Evolutionary conservation across 2,888 invertebrate genomes (phyloP), one percentile per base, ranked within the genome.

Genomic region (Dexiosoma caninum): DNA sequence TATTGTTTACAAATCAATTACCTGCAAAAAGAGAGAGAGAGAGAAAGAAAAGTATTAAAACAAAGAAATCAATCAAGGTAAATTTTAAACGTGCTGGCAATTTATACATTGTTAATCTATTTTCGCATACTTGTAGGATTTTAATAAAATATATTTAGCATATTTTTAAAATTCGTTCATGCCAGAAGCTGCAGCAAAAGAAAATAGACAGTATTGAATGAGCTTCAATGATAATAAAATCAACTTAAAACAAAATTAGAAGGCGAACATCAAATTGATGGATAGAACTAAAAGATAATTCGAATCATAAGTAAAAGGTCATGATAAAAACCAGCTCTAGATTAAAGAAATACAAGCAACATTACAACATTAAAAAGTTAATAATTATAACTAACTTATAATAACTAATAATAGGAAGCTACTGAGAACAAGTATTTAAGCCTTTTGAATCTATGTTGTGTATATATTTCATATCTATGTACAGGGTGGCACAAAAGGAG

Each of bases 1-100:
- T 62, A 53, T 35, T 64, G 21, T 60, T 60, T 71, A 21, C 4
- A 60, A 27, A 71, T 35, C 71, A 67, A 60, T 80, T 80, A 80
- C 80, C 80, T 80, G 67, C 1, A 70, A 75, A 49, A 42, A 71
- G 35, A 79, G 23, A 1, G 32, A 30, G 7, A 55, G 12, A 57
- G 8, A 44, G 19, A 42, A 14, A 53, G 16, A 60, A 4, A 23
- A 57, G n/a, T n/a, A 57, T 64, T 49, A 49, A n/a, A 42, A 51
- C 42, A 10, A 37, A 40, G 70, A 70, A 64, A 64, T 46, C 55
- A 70, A 64, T 77, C 62, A 64, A 32, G 49, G 57, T 71, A 40
- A 32, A 51, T 53, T 19, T 46, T 23, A 59, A 35, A 46, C 51
- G 51, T 67, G 51, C 60, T 51, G 1, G 37, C 7, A 3, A 37